Conservation (phyloP, 2,797 vertebrate species). For the Amphiprion clarkii region DNA sequence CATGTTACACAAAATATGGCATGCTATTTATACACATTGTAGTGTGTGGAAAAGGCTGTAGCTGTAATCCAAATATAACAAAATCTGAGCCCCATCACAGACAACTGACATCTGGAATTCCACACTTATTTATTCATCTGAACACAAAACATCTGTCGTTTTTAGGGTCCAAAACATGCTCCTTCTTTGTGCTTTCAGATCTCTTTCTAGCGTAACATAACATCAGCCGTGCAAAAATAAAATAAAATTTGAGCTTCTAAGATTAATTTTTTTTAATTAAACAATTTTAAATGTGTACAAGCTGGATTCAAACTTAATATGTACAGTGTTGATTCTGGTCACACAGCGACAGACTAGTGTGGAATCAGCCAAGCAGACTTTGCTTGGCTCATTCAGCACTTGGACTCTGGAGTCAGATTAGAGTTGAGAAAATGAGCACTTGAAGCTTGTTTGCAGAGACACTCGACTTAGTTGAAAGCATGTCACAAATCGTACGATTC, state of each 20-base stretch:
- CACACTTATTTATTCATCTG: constrained; percentile 39
- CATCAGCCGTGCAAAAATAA: constrained; percentile 10
- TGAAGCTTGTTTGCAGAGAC: neutral
- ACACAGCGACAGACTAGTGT: constrained; percentile 4
- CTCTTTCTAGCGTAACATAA: neutral
- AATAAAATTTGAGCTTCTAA: constrained; percentile 1
- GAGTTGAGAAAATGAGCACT: neutral
- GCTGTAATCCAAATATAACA: constrained; percentile 40
- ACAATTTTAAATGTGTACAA: neutral
- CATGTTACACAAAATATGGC: too few species aligned
- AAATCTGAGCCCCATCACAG: constrained; percentile 1
- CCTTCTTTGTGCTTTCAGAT: constrained; percentile 13
- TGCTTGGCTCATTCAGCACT: neutral
- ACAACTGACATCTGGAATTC: constrained; percentile 22
- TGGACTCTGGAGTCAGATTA: neutral
- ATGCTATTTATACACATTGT: neutral
- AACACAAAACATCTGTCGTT: constrained; percentile 45
- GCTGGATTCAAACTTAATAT: constrained; percentile 4
- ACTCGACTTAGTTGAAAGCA: neutral
- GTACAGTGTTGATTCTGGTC: neutral
- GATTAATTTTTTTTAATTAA: neutral
- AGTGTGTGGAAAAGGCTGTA: constrained; percentile 25
- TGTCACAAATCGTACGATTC: neutral
- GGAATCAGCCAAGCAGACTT: neutral
- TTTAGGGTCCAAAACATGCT: constrained; percentile 12